These are phyloP conservation scores for Ormyrus nitidulus DNA, from an alignment of 2,888 invertebrate genomes.

Conservation along the genomic window DNA sequence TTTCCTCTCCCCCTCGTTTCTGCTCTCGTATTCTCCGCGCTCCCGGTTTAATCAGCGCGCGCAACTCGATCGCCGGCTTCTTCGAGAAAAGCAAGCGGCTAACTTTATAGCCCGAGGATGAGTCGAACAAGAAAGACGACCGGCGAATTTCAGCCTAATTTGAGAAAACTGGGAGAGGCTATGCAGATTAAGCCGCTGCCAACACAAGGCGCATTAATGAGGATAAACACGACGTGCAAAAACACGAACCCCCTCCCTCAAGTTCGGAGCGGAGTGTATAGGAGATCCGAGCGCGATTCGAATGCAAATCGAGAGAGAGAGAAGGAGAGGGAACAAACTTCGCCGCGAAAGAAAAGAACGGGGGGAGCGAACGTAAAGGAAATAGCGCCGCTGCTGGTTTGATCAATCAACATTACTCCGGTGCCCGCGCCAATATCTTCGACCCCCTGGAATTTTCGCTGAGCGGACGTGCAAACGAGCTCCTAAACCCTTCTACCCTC, in stretches of 20 bases:
- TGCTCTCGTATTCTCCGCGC: conserved; percentile 66
- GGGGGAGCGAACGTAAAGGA: background rate
- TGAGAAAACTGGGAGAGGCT: conserved; percentile 28
- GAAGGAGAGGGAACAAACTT: background rate
- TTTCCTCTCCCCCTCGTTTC: conserved; percentile 11
- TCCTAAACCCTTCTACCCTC: too few relatives aligned
- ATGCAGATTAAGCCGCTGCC: conserved; percentile 49
- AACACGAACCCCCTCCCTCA: background rate
- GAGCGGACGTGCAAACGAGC: background rate
- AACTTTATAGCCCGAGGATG: conserved; percentile 53
- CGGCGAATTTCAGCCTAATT: conserved; percentile 19
- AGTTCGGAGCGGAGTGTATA: background rate
- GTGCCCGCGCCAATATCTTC: conserved; percentile 6
- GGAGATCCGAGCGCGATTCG: conserved; percentile 15
- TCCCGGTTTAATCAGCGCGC: conserved; percentile 70
- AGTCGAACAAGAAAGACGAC: background rate
- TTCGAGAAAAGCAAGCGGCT: conserved; percentile 57
- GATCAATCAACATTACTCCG: conserved; percentile 34
- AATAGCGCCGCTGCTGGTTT: conserved; percentile 12
- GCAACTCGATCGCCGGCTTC: conserved; percentile 62
- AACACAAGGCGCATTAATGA: conserved; percentile 44
- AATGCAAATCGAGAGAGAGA: conserved; percentile 30
- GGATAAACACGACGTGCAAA: conserved; percentile 44
- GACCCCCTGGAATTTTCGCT: background rate
- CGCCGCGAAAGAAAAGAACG: background rate